A percentile compares a stretch with the other conserved stretches of the same genome.
phyloP scores from a whole-genome alignment of 2,888 invertebrate species.

The Tipula lateralis region DNA sequence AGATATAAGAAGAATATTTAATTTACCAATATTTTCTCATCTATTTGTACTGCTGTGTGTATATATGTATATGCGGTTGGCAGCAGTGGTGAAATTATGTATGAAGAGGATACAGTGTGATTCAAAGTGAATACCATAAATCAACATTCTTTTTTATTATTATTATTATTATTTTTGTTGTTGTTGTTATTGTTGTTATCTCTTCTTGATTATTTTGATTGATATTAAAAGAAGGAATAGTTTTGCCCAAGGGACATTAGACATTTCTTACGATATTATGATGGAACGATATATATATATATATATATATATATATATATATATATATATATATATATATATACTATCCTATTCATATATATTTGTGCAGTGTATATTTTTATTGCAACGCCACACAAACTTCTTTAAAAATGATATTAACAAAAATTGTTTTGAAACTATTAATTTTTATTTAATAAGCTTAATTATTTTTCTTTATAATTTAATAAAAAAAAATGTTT shows the following conservation, averaged over 20 bases:
- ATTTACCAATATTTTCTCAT: not conserved
- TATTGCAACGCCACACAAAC: too few relatives aligned
- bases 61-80: not conserved
- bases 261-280: not conserved
- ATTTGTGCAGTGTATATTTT: too few relatives aligned
- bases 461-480: too few relatives aligned
- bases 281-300: not conserved
- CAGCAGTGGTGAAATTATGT: not conserved
- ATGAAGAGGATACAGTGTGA: constrained; percentile 19
- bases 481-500: too few relatives aligned
- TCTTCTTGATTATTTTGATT: constrained; percentile 19
- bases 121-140: constrained; percentile 1
- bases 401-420: too few relatives aligned
- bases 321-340: too few relatives aligned
- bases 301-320: not conserved
- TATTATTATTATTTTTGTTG: not conserved
- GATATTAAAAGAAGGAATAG: not conserved
- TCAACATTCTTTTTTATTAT: not conserved
- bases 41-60: not conserved
- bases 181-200: constrained; percentile 11
- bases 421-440: too few relatives aligned
- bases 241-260: constrained; percentile 1
- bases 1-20: not conserved
- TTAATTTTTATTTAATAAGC: too few relatives aligned
- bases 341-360: too few relatives aligned